These are phyloP conservation scores for Sebastes miniatus DNA, from an alignment of 2,797 vertebrate genomes.

Conservation along the genomic window DNA sequence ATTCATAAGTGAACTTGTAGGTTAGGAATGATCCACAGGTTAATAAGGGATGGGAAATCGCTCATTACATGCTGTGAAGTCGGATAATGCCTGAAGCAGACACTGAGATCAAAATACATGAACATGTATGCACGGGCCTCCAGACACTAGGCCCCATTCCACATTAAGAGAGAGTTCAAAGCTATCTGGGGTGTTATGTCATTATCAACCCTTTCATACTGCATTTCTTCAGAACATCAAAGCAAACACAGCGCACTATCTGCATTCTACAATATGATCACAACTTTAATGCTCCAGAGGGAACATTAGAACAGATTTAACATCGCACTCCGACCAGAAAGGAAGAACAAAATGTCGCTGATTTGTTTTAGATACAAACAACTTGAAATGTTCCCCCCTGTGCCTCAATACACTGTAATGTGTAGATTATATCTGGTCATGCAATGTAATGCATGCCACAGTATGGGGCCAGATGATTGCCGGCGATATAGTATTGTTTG, in stretches of 20 bases:
- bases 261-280: constrained; percentile 46
- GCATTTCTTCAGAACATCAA: constrained; percentile 68
- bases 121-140: constrained; percentile 58
- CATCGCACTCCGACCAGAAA: neutral
- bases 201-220: constrained; percentile 67
- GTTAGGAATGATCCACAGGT: constrained; percentile 64
- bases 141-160: constrained; percentile 61
- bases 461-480: neutral
- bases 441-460: neutral
- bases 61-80: constrained; percentile 69
- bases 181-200: constrained; percentile 60
- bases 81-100: constrained; percentile 65
- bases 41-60: constrained; percentile 67
- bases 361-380: constrained; percentile 31
- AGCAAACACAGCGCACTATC: constrained; percentile 54
- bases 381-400: neutral
- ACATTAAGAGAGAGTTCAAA: constrained; percentile 70
- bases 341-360: constrained; percentile 16
- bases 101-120: constrained; percentile 67
- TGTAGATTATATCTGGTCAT: constrained; percentile 4
- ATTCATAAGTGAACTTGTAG: constrained; percentile 57
- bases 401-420: neutral
- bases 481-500: neutral
- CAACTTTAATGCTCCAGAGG: constrained; percentile 47
- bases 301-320: constrained; percentile 34